Conservation (phyloP, 2,797 vertebrate species). For the Nyctalus aviator region DNA sequence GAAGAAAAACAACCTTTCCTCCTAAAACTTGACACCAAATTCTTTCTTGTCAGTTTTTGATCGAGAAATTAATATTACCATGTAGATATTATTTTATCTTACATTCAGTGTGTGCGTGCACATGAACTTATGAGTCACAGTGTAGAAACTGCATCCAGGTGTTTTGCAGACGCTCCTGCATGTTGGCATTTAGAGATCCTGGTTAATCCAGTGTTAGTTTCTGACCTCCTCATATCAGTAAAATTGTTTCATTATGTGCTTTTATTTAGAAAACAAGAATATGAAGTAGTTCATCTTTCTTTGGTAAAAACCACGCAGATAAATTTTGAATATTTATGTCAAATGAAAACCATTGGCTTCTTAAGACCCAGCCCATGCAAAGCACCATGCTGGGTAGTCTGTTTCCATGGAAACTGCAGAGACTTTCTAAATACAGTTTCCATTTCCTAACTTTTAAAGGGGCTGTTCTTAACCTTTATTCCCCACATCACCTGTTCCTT, state of each 20-base stretch:
- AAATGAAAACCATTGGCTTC: background rate
- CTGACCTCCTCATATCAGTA: background rate
- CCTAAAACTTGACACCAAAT: conserved; percentile 34
- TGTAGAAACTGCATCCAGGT: background rate
- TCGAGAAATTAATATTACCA: background rate
- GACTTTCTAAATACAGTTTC: background rate
- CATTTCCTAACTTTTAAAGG: background rate
- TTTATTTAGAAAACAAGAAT: background rate
- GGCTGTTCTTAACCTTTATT: background rate
- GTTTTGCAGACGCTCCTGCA: background rate
- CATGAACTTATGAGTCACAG: background rate
- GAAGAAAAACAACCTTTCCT: background rate
- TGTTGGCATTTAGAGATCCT: background rate
- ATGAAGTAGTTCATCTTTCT: background rate
- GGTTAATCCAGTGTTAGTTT: background rate
- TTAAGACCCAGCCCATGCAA: background rate
- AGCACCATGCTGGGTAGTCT: background rate
- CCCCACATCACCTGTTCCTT: background rate
- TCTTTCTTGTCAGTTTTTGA: background rate
- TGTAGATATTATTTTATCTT: background rate
- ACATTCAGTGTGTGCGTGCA: background rate
- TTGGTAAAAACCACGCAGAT: background rate
- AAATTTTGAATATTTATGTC: conserved; percentile 10
- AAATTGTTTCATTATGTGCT: background rate
- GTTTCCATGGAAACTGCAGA: background rate